Evolutionary conservation across 2,113 vertebrate genomes (phyloP).

Genomic region (Gymnocephalus cernua): DNA sequence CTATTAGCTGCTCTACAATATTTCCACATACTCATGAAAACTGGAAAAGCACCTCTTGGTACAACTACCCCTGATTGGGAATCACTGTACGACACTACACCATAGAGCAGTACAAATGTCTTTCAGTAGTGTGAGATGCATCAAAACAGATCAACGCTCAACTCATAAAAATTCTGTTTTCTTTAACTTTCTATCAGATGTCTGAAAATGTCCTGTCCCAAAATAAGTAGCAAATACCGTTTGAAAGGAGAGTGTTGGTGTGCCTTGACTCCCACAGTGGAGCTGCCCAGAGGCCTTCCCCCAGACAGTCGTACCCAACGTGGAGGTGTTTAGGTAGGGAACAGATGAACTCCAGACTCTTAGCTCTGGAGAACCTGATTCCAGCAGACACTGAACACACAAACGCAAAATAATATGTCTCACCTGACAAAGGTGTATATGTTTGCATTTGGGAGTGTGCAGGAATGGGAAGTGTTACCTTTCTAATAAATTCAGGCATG

Average conservation of each 20-base stretch:
- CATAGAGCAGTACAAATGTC: no score
- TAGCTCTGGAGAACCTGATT: constrained; percentile 72
- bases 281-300: constrained; percentile 76
- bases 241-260: constrained; percentile 80
- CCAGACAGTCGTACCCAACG: constrained; percentile 71
- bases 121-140: no score
- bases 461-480: constrained; percentile 64
- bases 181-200: no score
- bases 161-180: not conserved
- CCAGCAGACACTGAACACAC: constrained; percentile 69
- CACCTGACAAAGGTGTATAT: not conserved
- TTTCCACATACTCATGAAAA: no score
- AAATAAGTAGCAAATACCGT: constrained; percentile 61
- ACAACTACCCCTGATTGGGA: no score
- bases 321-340: constrained; percentile 79
- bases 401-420: not conserved
- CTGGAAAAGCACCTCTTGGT: no score
- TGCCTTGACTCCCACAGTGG: constrained; percentile 3
- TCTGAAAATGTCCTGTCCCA: not conserved
- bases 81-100: no score
- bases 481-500: constrained; percentile 66
- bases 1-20: no score
- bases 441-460: not conserved
- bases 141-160: not conserved
- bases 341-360: constrained; percentile 81